Base-by-base conservation (phyloP, 2,888 invertebrate species). In the Zaprionus lineosus region DNA sequence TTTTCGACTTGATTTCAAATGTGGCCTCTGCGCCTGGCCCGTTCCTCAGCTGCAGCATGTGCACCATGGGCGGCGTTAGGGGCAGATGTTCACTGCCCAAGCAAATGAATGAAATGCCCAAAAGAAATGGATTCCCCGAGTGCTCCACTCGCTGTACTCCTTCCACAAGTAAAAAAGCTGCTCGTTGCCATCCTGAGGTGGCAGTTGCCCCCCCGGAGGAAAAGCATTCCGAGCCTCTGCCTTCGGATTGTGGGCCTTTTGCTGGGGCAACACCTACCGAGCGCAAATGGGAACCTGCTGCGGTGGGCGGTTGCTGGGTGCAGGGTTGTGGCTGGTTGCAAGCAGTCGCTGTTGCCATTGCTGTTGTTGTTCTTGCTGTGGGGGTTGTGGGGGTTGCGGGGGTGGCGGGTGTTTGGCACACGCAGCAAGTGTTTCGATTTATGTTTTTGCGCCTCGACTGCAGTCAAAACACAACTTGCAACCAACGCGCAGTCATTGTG, bases 401-500 rank as follows among this genome's bases (percentile, higher is more conserved):
- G n/a, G 14, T n/a, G n/a, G n/a, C 6, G 21, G 11, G 14, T 6
- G 16, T 40, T 21, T 51, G 39, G 52, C 56, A 65, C 52, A 65
- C 68, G 75, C 74, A 79, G 85, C 81, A 81, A 81, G 86, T 81
- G 81, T 81, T 81, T 81, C 86, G 86, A 81, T 85, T 85, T 81
- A 82, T 86, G 86, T 82, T 82, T 82, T 84, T 84, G 84, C 85
- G 86, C 86, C 86, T 81, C 73, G 50, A 31, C 73, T 59, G 62
- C 65, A 66, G 72, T 61, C 77, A 70, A 58, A 77, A 74, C 70
- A 68, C 56, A 70, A 58, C 50, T 31, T 11, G 24, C 43, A 15
- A 29, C 19, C 59, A 39, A 58, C 52, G 18, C 24, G 24, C 44
- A 28, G 55, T 47, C 26, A 37, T 33, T n/a, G n/a, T n/a, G n/a